Percentiles rank a stretch among this genome's conserved stretches.
Evolutionary conservation across 2,888 invertebrate genomes (phyloP).

Genomic region (Trissoscelio sp.): DNA sequence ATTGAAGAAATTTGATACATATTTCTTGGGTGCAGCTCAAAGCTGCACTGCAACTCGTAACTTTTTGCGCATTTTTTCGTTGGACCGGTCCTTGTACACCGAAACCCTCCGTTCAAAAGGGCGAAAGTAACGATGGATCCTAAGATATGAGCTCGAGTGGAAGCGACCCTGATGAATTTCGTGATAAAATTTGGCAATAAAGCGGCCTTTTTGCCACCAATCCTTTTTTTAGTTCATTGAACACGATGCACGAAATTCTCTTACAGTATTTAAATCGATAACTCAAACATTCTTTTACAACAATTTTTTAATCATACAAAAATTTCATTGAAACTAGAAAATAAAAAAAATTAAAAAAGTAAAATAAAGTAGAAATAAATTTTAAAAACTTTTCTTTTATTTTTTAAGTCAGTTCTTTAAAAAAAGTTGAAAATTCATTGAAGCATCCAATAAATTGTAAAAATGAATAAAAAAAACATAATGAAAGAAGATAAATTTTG

Average conservation of each 20-base stretch:
- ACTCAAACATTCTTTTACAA: too few species aligned
- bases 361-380: too few species aligned
- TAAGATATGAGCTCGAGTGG: constrained; percentile 56
- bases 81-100: constrained; percentile 58
- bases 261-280: constrained; percentile 6
- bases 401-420: too few species aligned
- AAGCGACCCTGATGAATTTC: constrained; percentile 63
- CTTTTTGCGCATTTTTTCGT: constrained; percentile 56
- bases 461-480: too few species aligned
- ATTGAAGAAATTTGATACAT: constrained; percentile 60
- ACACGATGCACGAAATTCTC: constrained; percentile 41
- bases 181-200: constrained; percentile 63
- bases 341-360: too few species aligned
- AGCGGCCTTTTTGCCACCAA: constrained; percentile 29
- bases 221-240: constrained; percentile 20
- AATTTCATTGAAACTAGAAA: not conserved
- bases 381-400: too few species aligned
- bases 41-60: constrained; percentile 43
- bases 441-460: too few species aligned
- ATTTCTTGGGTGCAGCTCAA: constrained; percentile 38
- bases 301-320: too few species aligned
- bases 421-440: too few species aligned
- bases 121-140: constrained; percentile 61
- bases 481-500: not conserved
- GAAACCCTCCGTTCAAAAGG: constrained; percentile 38